phyloP scores from a whole-genome alignment of 2,797 vertebrate genomes.

The Eutrigla gurnardus region DNA sequence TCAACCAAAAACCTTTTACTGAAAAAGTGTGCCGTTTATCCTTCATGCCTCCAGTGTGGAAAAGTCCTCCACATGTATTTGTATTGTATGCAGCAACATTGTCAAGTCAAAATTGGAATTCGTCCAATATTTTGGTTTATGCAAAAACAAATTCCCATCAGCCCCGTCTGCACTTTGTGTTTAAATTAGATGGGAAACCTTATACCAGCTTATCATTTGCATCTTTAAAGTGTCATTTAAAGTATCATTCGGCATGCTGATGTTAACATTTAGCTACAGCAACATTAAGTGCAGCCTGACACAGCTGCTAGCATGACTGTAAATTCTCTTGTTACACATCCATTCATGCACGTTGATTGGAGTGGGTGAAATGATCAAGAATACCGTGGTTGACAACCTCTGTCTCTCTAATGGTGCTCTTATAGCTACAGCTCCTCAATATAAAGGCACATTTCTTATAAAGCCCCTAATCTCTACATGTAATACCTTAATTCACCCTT shows the following conservation, averaged over 20 bases:
- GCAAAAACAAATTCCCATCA: not conserved
- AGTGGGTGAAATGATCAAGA: slow-evolving; percentile 18
- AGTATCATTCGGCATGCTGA: not conserved
- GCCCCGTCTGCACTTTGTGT: too few species aligned
- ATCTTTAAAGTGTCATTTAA: not conserved
- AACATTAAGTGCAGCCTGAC: not conserved
- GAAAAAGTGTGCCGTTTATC: too few species aligned
- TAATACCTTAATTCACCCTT: not conserved
- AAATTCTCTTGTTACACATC: not conserved
- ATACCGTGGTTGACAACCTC: not conserved
- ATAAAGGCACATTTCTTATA: slow-evolving; percentile 19
- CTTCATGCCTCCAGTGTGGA: too few species aligned
- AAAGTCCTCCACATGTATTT: too few species aligned
- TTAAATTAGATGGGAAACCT: too few species aligned
- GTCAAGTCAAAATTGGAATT: not conserved
- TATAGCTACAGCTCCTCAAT: slow-evolving; percentile 4
- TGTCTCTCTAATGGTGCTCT: slow-evolving; percentile 6
- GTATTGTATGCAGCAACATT: too few species aligned
- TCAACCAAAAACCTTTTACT: too few species aligned
- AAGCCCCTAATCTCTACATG: slow-evolving; percentile 18
- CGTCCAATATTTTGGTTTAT: not conserved
- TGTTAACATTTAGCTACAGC: not conserved
- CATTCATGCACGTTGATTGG: slow-evolving; percentile 22
- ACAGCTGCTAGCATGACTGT: not conserved
- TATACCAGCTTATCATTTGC: not conserved